Percentiles rank a stretch among this genome's conserved stretches.
These are phyloP conservation scores for Dugesia japonica DNA, from an alignment of 2,888 invertebrate species.

Conservation along the genomic window DNA sequence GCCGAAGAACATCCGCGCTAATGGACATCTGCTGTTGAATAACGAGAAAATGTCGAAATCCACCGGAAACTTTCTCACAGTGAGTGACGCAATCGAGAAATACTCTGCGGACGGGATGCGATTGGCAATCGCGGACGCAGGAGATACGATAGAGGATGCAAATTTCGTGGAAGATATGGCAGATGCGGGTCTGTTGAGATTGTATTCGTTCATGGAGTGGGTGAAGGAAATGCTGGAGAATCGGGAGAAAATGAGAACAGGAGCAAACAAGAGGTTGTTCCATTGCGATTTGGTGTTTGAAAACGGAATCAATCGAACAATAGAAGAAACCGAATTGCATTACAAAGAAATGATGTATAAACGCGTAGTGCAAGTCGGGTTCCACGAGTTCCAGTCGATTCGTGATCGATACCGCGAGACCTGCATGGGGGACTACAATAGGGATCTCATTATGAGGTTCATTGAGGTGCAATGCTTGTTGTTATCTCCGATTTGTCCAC, in stretches of 20 bases:
- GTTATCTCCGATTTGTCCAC: conserved; percentile 85
- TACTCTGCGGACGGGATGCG: conserved; percentile 84
- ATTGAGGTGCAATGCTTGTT: conserved; percentile 72
- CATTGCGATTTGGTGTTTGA: conserved; percentile 74
- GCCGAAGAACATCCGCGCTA: conserved; percentile 76
- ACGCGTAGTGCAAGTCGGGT: conserved; percentile 75
- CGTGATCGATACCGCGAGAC: conserved; percentile 85
- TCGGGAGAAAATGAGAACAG: conserved; percentile 51
- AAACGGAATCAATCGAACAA: conserved; percentile 70
- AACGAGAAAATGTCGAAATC: conserved; percentile 75
- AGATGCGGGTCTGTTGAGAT: conserved; percentile 74
- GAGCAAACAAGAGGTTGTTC: conserved; percentile 50
- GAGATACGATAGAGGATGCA: conserved; percentile 92
- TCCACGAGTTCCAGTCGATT: conserved; percentile 76
- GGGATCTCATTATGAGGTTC: conserved; percentile 62
- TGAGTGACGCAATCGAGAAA: conserved; percentile 69
- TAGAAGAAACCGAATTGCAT: conserved; percentile 64
- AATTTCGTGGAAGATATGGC: conserved; percentile 88
- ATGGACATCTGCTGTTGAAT: conserved; percentile 45
- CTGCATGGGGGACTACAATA: conserved; percentile 61
- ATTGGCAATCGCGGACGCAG: conserved; percentile 77
- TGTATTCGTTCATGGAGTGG: conserved; percentile 91
- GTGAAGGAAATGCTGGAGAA: conserved; percentile 57
- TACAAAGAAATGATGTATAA: conserved; percentile 79
- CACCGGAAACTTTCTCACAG: conserved; percentile 88